A percentile compares a stretch with the other conserved stretches of the same genome.
Evolutionary conservation across 2,113 vertebrate species (phyloP).

Genomic region (Aptenodytes forsteri): DNA sequence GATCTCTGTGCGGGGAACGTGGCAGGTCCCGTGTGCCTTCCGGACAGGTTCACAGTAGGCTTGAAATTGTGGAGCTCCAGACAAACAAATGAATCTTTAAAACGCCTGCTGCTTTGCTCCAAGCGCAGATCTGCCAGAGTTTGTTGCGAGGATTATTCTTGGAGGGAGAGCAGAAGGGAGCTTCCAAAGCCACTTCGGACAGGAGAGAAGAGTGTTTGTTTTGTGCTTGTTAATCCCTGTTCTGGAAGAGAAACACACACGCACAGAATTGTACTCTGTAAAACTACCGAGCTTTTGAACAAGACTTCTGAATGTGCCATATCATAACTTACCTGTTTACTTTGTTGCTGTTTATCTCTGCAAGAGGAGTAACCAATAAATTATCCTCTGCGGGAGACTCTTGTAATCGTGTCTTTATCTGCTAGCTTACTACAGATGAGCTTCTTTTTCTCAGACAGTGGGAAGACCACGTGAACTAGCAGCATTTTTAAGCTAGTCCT

Average conservation of each 20-base stretch:
- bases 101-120: neutral
- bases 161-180: neutral
- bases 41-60: neutral
- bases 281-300: neutral
- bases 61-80: neutral
- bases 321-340: too few species aligned
- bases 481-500: neutral
- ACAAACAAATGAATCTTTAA: neutral
- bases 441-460: neutral
- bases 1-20: neutral
- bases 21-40: neutral
- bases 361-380: neutral
- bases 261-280: neutral
- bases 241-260: neutral
- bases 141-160: neutral
- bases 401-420: neutral
- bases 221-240: neutral
- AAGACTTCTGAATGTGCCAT: rapidly evolving
- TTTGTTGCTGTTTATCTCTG: neutral
- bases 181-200: neutral
- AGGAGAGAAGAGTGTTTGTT: neutral
- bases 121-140: neutral
- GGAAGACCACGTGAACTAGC: neutral
- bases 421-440: neutral
- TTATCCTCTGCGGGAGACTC: neutral